Evolutionary conservation across 35 echinoderm and acorn worm genomes (phyloP).

Genomic region (Apostichopus japonicus): DNA sequence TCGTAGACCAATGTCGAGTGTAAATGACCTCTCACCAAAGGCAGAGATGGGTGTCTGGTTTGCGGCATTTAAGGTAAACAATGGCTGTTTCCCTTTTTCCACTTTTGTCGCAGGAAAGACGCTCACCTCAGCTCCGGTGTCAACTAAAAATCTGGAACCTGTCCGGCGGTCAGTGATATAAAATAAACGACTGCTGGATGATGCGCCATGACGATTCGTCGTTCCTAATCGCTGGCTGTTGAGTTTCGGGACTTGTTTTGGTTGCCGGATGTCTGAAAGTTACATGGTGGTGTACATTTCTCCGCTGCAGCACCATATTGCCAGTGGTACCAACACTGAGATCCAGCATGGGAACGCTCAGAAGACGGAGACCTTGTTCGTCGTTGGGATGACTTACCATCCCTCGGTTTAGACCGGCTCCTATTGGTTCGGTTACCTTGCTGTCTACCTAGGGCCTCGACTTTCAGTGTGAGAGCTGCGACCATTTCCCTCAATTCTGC

Average conservation of each 20-base stretch:
- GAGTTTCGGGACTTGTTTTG: too few relatives aligned
- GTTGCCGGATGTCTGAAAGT: too few relatives aligned
- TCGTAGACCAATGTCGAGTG: too few relatives aligned
- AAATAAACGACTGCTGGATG: slow-evolving; percentile 1
- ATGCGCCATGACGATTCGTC: background rate
- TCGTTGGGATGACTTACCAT: too few relatives aligned
- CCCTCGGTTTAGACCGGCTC: too few relatives aligned
- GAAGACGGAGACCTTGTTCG: background rate
- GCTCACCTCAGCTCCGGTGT: slow-evolving; percentile 46
- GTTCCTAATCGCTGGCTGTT: slow-evolving; percentile 1
- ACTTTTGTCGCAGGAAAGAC: slow-evolving; percentile 20
- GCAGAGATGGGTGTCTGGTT: background rate
- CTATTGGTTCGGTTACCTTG: too few relatives aligned
- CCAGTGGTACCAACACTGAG: slow-evolving; percentile 13
- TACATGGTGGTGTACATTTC: background rate
- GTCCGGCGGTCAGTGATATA: slow-evolving; percentile 13
- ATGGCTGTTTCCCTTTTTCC: slow-evolving; percentile 11
- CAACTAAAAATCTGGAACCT: slow-evolving; percentile 9
- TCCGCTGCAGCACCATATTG: background rate
- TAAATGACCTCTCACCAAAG: too few relatives aligned
- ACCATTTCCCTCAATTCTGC: too few relatives aligned
- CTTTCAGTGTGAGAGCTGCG: too few relatives aligned
- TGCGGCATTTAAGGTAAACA: background rate
- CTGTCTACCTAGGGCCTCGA: too few relatives aligned
- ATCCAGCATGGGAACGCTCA: background rate